Conservation (phyloP, 1,140 invertebrate species). For the Cotesia typhae region DNA sequence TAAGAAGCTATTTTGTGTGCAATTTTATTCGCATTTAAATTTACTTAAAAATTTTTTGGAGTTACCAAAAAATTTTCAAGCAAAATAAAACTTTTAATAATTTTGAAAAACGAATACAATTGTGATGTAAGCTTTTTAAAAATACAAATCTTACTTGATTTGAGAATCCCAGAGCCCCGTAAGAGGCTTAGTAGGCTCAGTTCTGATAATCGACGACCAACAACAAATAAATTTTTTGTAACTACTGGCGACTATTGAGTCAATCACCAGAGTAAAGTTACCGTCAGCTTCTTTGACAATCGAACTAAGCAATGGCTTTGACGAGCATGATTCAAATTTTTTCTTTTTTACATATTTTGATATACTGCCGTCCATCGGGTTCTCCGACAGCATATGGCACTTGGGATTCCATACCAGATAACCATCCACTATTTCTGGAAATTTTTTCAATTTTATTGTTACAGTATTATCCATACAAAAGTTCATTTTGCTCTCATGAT, state of each 20-base stretch:
- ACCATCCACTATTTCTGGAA: slow-evolving; percentile 55
- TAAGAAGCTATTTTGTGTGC: too few species aligned
- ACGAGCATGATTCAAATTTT: slow-evolving; percentile 69
- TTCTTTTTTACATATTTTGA: slow-evolving; percentile 68
- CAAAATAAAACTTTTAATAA: too few species aligned
- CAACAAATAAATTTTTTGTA: slow-evolving; percentile 64
- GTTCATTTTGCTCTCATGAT: neutral
- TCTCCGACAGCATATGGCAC: slow-evolving; percentile 75
- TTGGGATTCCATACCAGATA: slow-evolving; percentile 75
- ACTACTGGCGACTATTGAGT: slow-evolving; percentile 50
- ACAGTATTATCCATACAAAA: too few species aligned
- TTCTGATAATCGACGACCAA: slow-evolving; percentile 65
- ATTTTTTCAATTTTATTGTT: neutral
- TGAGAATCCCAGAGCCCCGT: slow-evolving; percentile 57
- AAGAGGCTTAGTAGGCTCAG: slow-evolving; percentile 40
- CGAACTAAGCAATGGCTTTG: slow-evolving; percentile 61
- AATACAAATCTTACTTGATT: slow-evolving; percentile 62
- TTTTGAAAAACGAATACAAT: too few species aligned
- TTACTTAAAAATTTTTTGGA: too few species aligned
- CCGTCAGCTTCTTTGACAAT: slow-evolving; percentile 58
- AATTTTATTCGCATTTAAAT: too few species aligned
- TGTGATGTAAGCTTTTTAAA: slow-evolving; percentile 5
- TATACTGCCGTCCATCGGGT: slow-evolving; percentile 75
- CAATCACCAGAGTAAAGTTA: slow-evolving; percentile 47
- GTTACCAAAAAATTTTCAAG: too few species aligned